These are phyloP conservation scores for Microplitis deprimator DNA, from an alignment of 2,888 invertebrate species.

Conservation along the genomic window DNA sequence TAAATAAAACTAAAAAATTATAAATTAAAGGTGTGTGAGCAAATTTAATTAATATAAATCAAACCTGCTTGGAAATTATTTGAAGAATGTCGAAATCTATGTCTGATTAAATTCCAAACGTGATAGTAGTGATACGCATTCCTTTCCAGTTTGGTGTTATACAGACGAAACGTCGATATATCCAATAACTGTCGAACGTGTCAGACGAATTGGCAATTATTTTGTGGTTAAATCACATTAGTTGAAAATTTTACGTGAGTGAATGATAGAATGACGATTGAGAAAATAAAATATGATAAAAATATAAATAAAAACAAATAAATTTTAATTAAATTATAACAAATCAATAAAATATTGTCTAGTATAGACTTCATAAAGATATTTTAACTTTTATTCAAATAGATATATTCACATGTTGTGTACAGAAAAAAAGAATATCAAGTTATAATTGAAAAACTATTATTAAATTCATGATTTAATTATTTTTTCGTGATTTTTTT, in stretches of 20 bases:
- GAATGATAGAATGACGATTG: not conserved
- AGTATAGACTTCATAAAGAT: too few species aligned
- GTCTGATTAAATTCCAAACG: slow-evolving; percentile 14
- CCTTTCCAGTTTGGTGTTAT: not conserved
- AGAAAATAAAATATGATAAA: not conserved
- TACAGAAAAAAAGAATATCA: too few species aligned
- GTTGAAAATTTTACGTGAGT: slow-evolving; percentile 21
- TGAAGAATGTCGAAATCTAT: slow-evolving; percentile 2
- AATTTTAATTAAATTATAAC: not conserved
- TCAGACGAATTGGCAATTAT: slow-evolving; percentile 16
- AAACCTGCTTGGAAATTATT: slow-evolving; percentile 15
- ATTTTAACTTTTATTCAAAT: too few species aligned
- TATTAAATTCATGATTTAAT: too few species aligned
- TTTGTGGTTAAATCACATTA: slow-evolving; percentile 24
- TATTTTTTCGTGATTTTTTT: too few species aligned
- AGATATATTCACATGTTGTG: too few species aligned
- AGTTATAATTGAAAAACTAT: too few species aligned
- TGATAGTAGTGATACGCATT: not conserved
- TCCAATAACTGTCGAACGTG: slow-evolving; percentile 25
- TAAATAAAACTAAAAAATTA: not conserved
- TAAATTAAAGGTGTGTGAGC: not conserved
- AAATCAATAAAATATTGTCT: not conserved
- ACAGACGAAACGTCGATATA: slow-evolving; percentile 14
- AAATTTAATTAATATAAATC: slow-evolving; percentile 2
- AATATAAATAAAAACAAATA: not conserved